phyloP scores from a whole-genome alignment of 1,140 invertebrate species.

The Ceratina japonica region DNA sequence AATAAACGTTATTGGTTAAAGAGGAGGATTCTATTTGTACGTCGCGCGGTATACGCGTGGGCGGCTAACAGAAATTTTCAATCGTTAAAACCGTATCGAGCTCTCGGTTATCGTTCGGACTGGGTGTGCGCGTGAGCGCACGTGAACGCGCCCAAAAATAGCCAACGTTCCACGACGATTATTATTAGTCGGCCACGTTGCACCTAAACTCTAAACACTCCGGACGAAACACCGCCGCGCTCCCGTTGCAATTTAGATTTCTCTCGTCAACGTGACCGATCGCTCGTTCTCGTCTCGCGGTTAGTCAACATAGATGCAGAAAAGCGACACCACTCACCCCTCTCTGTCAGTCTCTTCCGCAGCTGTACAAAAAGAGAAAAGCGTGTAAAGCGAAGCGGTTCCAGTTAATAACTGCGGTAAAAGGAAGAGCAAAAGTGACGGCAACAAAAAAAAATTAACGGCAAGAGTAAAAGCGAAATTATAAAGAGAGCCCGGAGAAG shows the following conservation, averaged over 20 bases:
- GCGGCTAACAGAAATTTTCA: constrained; percentile 42
- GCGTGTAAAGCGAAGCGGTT: constrained; percentile 50
- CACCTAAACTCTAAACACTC: constrained; percentile 45
- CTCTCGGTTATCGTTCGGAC: neutral
- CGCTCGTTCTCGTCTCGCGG: neutral
- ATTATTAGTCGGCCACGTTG: constrained; percentile 54
- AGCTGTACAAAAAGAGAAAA: constrained; percentile 71
- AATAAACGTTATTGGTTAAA: constrained; percentile 21
- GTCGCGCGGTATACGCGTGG: constrained; percentile 46
- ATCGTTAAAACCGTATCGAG: too few species aligned
- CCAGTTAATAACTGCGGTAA: constrained; percentile 8
- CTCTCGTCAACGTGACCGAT: neutral
- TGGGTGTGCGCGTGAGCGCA: constrained; percentile 9
- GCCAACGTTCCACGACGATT: constrained; percentile 60
- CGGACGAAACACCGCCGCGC: constrained; percentile 16
- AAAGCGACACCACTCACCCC: constrained; percentile 73
- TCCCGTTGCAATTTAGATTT: neutral
- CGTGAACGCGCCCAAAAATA: constrained; percentile 59
- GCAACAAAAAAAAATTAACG: constrained; percentile 10
- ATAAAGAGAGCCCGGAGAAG: constrained; percentile 69
- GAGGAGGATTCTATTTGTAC: constrained; percentile 52
- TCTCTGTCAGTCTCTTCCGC: constrained; percentile 67
- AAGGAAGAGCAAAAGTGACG: neutral
- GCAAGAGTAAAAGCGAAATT: constrained; percentile 12
- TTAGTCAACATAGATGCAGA: constrained; percentile 1